Evolutionary conservation across 2,797 vertebrate species (phyloP).

Genomic region (Liasis olivaceus): DNA sequence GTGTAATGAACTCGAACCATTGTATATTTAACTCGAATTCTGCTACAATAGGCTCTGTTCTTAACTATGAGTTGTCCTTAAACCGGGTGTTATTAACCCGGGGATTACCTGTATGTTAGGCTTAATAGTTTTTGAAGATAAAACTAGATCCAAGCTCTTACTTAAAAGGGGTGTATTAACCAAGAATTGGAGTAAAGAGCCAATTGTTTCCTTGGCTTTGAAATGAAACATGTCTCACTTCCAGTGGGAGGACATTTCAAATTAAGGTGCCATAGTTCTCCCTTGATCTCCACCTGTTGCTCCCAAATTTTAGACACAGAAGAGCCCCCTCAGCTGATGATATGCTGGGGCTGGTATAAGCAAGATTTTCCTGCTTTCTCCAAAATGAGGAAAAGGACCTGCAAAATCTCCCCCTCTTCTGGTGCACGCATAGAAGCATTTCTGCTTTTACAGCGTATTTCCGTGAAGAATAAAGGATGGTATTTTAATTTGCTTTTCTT

Average conservation of each 20-base stretch:
- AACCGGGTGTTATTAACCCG: too few relatives aligned
- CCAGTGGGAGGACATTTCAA: background rate
- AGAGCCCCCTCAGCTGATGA: background rate
- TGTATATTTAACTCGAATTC: too few relatives aligned
- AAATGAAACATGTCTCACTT: background rate
- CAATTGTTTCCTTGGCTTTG: background rate
- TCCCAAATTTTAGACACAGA: background rate
- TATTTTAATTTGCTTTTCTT: slow-evolving; percentile 1
- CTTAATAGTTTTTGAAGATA: too few relatives aligned
- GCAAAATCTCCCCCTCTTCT: too few relatives aligned
- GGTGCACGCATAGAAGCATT: background rate
- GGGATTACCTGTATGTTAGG: too few relatives aligned
- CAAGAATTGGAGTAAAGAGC: too few relatives aligned
- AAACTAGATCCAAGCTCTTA: too few relatives aligned
- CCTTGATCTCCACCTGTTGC: background rate
- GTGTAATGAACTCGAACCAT: too few relatives aligned
- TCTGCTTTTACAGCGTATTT: background rate
- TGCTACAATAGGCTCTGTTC: too few relatives aligned
- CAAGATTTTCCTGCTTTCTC: background rate
- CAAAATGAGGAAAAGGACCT: background rate
- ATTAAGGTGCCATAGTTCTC: background rate
- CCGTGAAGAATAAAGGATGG: background rate
- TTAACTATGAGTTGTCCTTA: too few relatives aligned
- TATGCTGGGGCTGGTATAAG: background rate
- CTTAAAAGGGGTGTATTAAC: too few relatives aligned